Evolutionary conservation across 2,113 vertebrate species (phyloP), one percentile per base, ranked within the genome.

Genomic region (Saccopteryx bilineata): DNA sequence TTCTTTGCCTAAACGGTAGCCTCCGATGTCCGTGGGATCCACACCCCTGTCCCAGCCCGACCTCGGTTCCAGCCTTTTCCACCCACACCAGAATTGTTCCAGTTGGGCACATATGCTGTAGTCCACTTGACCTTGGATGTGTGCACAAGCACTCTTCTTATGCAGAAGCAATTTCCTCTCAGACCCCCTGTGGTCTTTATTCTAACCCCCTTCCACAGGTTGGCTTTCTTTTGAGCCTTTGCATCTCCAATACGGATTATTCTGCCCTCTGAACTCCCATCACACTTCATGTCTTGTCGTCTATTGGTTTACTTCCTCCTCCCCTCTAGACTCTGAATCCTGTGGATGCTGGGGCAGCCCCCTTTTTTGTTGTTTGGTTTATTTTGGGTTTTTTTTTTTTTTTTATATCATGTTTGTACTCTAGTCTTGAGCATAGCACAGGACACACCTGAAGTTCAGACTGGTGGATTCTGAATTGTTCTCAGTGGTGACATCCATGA

Each of bases 61-160:
- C 18, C 9, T 87, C 24, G 6, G 1, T 76, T 46, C n/a, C 4
- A 31, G 14, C 46, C 19, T 48, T 14, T 8, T 9, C 14, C n/a
- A 46, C 15, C 39, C 48, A 72, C 46, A 17, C 10, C 1, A 9
- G 39, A 52, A 46, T 18, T 60, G 19, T 26, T 31, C 81, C 4
- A 0, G 13, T 61, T 39, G 5, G 28, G 2, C 8, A 13, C 0
- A 1, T 2, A 26, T 0, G 5, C 39, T 23, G 1, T 26, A 28
- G 14, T 81, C 24, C n/a, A 28, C 48, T 66, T 54, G 33, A 52
- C 21, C n/a, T n/a, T 24, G 48, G 65, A 9, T 14, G 6, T 71
- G 78, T 33, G 21, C 26, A 33, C 8, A 21, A 18, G 48, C 28
- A 5, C 1, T 8, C 71, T 1, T 68, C 26, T 79, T 12, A 46